phyloP scores from a whole-genome alignment of 2,797 vertebrate species.

The Anomalospiza imberbis region DNA sequence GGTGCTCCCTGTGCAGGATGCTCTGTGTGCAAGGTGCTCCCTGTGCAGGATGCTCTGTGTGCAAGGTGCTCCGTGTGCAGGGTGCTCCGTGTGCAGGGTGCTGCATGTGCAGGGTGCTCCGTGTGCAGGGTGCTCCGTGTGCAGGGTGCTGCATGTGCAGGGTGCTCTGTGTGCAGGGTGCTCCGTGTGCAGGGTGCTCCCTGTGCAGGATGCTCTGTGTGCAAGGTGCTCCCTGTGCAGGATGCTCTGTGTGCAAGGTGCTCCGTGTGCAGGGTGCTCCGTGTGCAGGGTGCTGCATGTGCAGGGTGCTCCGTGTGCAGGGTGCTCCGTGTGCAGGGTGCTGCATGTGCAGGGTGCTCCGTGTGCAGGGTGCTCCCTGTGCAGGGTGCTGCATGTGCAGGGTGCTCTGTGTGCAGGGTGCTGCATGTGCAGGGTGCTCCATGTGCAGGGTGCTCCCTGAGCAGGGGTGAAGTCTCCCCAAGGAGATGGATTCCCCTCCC shows the following conservation, averaged over 20 bases:
- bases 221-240: rapidly evolving
- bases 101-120: background rate
- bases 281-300: background rate
- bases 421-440: no score
- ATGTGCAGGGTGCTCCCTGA: no score
- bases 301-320: background rate
- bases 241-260: background rate
- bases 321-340: background rate
- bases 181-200: no score
- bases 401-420: no score
- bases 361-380: no score
- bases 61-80: background rate
- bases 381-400: no score
- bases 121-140: background rate
- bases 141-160: no score
- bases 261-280: no score
- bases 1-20: background rate
- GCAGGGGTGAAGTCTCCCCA: rapidly evolving
- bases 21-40: background rate
- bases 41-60: no score
- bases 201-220: no score
- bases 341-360: background rate
- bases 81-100: background rate
- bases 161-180: no score
- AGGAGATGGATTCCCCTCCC: background rate